Percentiles rank a stretch among this genome's conserved stretches.
phyloP scores from a whole-genome alignment of 2,797 vertebrate genomes.

The Eulemur coronatus region DNA sequence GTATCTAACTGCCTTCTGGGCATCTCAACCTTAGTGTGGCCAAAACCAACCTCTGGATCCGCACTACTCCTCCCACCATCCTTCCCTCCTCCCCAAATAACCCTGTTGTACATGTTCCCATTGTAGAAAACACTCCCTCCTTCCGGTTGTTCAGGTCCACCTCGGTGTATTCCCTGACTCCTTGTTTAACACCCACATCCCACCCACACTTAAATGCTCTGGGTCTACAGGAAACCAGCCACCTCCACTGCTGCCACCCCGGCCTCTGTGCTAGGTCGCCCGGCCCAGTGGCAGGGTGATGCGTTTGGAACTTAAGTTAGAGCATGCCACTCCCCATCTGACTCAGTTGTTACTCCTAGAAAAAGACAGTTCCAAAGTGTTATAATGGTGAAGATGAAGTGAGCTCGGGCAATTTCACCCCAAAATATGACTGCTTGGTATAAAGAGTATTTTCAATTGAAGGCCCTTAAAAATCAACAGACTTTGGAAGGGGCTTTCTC shows the following conservation, averaged over 20 bases:
- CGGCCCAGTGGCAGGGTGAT: fast-evolving
- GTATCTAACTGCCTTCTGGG: not conserved
- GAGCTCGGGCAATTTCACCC: not conserved
- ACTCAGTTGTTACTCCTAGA: not conserved
- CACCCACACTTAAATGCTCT: not conserved
- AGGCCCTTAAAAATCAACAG: not conserved
- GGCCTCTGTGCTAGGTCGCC: not conserved
- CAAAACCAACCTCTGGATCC: fast-evolving
- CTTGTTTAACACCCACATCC: not conserved
- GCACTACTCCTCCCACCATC: fast-evolving
- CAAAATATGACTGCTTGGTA: not conserved
- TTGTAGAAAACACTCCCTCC: not conserved
- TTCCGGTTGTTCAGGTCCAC: not conserved
- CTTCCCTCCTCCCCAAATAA: not conserved
- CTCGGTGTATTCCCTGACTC: too few relatives aligned
- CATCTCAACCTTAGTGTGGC: not conserved
- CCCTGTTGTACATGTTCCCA: not conserved
- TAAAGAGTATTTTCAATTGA: not conserved
- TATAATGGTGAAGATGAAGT: not conserved
- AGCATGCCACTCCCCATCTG: fast-evolving
- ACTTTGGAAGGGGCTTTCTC: not conserved
- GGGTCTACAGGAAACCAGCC: not conserved
- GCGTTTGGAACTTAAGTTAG: not conserved
- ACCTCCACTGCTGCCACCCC: not conserved
- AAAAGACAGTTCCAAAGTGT: not conserved